Percentiles rank a stretch among this genome's conserved stretches.
These are phyloP conservation scores for Amaurobius ferox DNA, from an alignment of 2,888 invertebrate genomes.

Conservation along the genomic window DNA sequence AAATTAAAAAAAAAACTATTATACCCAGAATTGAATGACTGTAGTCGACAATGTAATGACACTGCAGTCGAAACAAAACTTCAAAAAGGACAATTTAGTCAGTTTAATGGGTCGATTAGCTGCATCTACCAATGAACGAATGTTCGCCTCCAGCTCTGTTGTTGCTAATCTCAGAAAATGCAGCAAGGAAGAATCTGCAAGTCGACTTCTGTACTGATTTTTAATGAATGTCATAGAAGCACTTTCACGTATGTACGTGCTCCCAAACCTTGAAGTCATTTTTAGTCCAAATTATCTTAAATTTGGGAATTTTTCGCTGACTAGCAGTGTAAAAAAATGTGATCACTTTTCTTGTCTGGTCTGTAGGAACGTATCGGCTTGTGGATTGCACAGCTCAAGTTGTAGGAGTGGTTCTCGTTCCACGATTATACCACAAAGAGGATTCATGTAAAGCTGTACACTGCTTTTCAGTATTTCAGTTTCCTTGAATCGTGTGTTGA, in stretches of 20 bases:
- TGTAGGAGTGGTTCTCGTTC: neutral
- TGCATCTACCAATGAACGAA: constrained; percentile 4
- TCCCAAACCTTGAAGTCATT: constrained; percentile 20
- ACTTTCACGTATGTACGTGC: neutral
- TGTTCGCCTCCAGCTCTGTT: neutral
- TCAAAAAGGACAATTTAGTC: too few relatives aligned
- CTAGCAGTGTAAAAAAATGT: neutral
- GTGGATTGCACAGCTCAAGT: neutral
- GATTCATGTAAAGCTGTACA: neutral
- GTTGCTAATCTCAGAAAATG: constrained; percentile 22
- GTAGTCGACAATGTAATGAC: too few relatives aligned
- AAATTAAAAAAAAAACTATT: too few relatives aligned
- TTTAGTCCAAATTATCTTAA: neutral
- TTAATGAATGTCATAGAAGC: neutral
- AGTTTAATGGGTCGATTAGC: neutral
- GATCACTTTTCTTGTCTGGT: constrained; percentile 1
- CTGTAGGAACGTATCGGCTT: neutral
- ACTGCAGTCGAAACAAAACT: too few relatives aligned
- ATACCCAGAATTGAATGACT: too few relatives aligned
- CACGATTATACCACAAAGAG: neutral
- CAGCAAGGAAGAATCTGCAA: constrained; percentile 15
- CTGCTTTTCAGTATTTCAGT: constrained; percentile 4
- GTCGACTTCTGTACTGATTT: neutral
- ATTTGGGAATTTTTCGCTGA: neutral
- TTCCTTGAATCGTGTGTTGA: neutral